Conservation (phyloP, 2,113 vertebrate species). For the Cynoglossus semilaevis region DNA sequence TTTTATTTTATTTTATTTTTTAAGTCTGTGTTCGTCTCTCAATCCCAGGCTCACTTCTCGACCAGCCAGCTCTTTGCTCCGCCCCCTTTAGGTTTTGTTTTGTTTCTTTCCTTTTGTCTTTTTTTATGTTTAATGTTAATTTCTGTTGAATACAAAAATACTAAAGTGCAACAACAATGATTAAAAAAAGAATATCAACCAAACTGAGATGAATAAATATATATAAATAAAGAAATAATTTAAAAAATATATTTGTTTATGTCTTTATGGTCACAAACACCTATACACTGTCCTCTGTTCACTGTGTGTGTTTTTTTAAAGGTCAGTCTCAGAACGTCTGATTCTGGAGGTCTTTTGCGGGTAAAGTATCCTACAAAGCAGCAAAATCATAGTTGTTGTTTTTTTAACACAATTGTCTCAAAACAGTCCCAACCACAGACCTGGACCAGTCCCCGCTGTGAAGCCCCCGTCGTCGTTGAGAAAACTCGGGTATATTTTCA, state of each 20-base stretch:
- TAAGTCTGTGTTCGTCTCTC: conserved; percentile 15
- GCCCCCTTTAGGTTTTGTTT: conserved; percentile 11
- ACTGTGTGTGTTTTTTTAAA: too few species aligned
- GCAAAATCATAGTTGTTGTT: too few species aligned
- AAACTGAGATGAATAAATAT: conserved; percentile 84
- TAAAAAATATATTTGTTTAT: conserved; percentile 48
- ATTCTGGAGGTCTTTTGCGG: too few species aligned
- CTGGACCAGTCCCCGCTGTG: too few species aligned
- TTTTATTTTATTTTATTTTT: too few species aligned
- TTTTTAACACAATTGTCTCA: too few species aligned
- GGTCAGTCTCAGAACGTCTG: too few species aligned
- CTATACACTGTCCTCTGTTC: too few species aligned
- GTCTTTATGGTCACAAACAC: conserved; percentile 6
- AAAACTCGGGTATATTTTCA: too few species aligned
- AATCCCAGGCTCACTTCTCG: conserved; percentile 33
- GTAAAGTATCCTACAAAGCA: too few species aligned
- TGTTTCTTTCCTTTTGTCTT: conserved; percentile 27
- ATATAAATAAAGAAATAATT: conserved; percentile 83
- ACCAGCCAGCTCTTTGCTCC: conserved; percentile 61
- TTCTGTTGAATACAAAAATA: conserved; percentile 79
- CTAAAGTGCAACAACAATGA: conserved; percentile 80
- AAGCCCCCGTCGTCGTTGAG: too few species aligned
- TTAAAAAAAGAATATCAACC: conserved; percentile 80
- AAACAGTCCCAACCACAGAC: too few species aligned
- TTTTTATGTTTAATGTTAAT: conserved; percentile 47